Percentiles rank a stretch among this genome's conserved stretches.
Evolutionary conservation across 92 coral and sea anemone genomes (phyloP).

Genomic region (Isaurus tuberculatus): DNA sequence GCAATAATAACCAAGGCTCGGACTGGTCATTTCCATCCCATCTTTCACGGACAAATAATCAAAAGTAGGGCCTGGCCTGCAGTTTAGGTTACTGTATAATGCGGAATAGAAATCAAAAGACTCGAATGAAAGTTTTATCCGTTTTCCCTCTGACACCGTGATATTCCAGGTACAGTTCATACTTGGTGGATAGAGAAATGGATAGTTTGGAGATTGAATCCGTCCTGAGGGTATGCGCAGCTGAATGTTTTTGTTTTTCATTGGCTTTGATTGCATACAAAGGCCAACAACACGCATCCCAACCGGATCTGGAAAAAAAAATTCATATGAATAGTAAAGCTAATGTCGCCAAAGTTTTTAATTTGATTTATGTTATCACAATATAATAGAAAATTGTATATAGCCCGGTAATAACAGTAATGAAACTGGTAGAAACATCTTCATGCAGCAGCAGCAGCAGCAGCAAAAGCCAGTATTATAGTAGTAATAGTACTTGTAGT

Average conservation of each 20-base stretch:
- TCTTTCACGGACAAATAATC: not conserved
- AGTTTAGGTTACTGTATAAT: not conserved
- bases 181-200: slow-evolving; percentile 62
- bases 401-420: too few species aligned
- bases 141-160: slow-evolving; percentile 50
- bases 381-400: too few species aligned
- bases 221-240: slow-evolving; percentile 39
- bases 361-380: too few species aligned
- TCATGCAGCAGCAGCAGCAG: too few species aligned
- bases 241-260: not conserved
- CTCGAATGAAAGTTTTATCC: slow-evolving; percentile 58
- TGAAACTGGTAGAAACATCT: too few species aligned
- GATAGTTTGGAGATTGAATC: slow-evolving; percentile 71
- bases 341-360: too few species aligned
- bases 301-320: not conserved
- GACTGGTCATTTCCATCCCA: not conserved
- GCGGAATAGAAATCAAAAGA: slow-evolving; percentile 38
- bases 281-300: slow-evolving; percentile 3
- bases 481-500: too few species aligned
- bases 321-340: too few species aligned
- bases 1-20: not conserved
- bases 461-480: too few species aligned
- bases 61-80: not conserved
- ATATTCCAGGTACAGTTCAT: slow-evolving; percentile 71
- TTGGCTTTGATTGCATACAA: not conserved